A percentile compares a stretch with the other conserved stretches of the same genome.
Conservation (phyloP, 2,888 invertebrate species). For the Ophion obscuratus region DNA sequence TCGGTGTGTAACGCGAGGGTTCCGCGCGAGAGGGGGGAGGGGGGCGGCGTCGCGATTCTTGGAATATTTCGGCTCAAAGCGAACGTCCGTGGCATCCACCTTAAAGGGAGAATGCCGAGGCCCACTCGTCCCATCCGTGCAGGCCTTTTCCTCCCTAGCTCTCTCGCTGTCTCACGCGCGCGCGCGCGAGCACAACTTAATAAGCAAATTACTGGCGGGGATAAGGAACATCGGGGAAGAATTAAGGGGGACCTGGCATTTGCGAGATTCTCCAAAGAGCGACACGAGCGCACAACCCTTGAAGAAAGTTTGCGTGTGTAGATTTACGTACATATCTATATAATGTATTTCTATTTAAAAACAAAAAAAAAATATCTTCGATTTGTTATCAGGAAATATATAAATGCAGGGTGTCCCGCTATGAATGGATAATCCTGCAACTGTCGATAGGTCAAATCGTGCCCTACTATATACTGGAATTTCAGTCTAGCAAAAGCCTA, state of each 20-base stretch:
- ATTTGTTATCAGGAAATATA: too few species aligned
- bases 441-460: too few species aligned
- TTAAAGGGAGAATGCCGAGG: slow-evolving; percentile 77
- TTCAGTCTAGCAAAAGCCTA: too few species aligned
- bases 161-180: slow-evolving; percentile 8
- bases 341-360: too few species aligned
- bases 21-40: background rate
- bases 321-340: too few species aligned
- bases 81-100: slow-evolving; percentile 81
- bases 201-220: slow-evolving; percentile 82
- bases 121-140: slow-evolving; percentile 57
- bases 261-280: slow-evolving; percentile 35
- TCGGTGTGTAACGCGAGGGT: slow-evolving; percentile 8
- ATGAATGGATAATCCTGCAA: too few species aligned
- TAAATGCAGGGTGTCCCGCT: too few species aligned
- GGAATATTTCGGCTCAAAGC: slow-evolving; percentile 83
- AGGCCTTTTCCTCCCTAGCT: slow-evolving; percentile 8
- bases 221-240: slow-evolving; percentile 28
- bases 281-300: background rate
- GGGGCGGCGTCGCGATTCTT: slow-evolving; percentile 76
- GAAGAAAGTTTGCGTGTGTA: background rate
- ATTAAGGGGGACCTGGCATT: background rate
- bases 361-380: too few species aligned
- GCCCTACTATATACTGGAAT: too few species aligned
- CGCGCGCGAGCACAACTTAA: slow-evolving; percentile 79